A percentile compares a stretch with the other conserved stretches of the same genome.
These are phyloP conservation scores for Belgica antarctica DNA, from an alignment of 2,888 invertebrate species.

Conservation along the genomic window DNA sequence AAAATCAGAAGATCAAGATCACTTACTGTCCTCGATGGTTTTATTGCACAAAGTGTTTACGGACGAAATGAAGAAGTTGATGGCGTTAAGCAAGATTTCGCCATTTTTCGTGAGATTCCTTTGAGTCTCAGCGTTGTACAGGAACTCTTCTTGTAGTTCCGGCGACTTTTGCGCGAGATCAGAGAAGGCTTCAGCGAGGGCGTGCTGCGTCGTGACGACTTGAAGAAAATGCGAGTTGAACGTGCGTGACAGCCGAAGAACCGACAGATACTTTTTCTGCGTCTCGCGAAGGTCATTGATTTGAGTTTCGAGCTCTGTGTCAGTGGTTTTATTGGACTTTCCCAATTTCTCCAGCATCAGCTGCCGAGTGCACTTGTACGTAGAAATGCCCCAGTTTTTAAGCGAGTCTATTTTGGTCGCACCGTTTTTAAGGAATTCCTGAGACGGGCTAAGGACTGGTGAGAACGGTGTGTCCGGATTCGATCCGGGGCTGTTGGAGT, in stretches of 20 bases:
- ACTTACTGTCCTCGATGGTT: conserved; percentile 86
- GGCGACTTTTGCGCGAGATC: conserved; percentile 95
- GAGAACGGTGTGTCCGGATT: conserved; percentile 39
- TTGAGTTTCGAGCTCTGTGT: conserved; percentile 89
- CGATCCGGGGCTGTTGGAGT: conserved; percentile 15
- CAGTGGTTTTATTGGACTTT: conserved; percentile 85
- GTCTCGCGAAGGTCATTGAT: conserved; percentile 92
- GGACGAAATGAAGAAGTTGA: conserved; percentile 95
- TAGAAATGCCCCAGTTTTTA: conserved; percentile 96
- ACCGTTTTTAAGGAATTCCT: conserved; percentile 64
- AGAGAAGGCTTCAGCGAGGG: conserved; percentile 88
- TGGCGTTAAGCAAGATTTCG: conserved; percentile 84
- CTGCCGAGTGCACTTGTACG: conserved; percentile 97
- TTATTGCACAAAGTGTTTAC: conserved; percentile 95
- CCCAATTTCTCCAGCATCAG: conserved; percentile 94
- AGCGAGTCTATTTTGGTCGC: conserved; percentile 86
- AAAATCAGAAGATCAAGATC: too few relatives aligned
- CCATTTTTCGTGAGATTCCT: conserved; percentile 90
- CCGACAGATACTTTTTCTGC: conserved; percentile 85
- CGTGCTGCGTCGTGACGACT: conserved; percentile 82
- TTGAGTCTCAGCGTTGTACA: conserved; percentile 95
- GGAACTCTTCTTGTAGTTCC: conserved; percentile 90
- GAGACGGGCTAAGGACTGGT: conserved; percentile 52
- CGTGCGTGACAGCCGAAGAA: conserved; percentile 80
- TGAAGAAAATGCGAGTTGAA: conserved; percentile 86